These are phyloP conservation scores for Geophilus truncorum DNA, from an alignment of 2,888 invertebrate species.

Conservation along the genomic window DNA sequence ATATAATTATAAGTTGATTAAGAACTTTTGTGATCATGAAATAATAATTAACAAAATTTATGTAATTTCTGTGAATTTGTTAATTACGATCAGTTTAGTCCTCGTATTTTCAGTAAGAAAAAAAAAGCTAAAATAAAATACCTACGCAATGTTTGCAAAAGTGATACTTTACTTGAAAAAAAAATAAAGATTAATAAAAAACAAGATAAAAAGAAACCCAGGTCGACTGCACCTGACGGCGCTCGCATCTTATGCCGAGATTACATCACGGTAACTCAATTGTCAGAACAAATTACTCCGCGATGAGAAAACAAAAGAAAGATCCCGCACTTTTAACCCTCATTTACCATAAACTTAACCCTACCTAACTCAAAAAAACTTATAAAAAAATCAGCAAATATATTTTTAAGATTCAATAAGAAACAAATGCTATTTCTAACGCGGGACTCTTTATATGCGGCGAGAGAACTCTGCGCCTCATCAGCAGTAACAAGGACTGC, in stretches of 20 bases:
- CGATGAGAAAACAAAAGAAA: background rate
- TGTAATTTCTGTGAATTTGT: background rate
- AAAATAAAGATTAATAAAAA: background rate
- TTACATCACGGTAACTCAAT: constrained; percentile 3
- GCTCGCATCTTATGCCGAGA: constrained; percentile 6
- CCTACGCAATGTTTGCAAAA: background rate
- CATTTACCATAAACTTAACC: background rate
- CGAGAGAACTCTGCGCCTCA: constrained; percentile 18
- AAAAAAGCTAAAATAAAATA: background rate
- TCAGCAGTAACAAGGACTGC: background rate
- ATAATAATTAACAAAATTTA: background rate
- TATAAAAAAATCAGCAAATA: background rate
- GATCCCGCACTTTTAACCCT: background rate
- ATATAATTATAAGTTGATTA: background rate
- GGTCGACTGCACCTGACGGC: constrained; percentile 22
- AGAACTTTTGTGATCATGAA: background rate
- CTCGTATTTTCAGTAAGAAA: background rate
- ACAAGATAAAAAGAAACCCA: background rate
- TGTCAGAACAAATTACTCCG: background rate
- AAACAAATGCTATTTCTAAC: background rate
- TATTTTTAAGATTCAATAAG: background rate
- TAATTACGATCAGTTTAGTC: background rate
- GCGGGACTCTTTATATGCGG: background rate
- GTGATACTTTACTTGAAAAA: background rate
- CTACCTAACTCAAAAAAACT: background rate